Evolutionary conservation across 2,797 vertebrate species (phyloP), one percentile per base, ranked within the genome.

Genomic region (Acanthiza pusilla): DNA sequence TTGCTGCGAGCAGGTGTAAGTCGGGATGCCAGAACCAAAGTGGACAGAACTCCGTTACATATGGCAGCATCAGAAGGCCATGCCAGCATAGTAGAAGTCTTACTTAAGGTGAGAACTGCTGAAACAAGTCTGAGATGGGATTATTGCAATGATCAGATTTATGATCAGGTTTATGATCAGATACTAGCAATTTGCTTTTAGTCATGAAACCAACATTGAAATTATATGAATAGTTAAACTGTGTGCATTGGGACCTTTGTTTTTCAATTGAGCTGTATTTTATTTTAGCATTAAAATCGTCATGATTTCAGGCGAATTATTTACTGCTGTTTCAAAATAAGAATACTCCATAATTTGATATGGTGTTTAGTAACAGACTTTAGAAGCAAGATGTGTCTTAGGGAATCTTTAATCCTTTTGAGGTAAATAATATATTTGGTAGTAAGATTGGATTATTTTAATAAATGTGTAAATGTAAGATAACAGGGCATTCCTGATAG

Each of bases 21-120:
- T 91, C 98, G 98, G 62, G 98, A 98, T 96, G 98, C 98, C 88
- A 98, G 98, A 93, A 99, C 98, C 80, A 99, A 99, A 96, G 98
- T 99, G 96, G 98, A 99, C 97, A 97, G 98, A 54, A 99, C 98
- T 5, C 98, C 98, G 2, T 91, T 99, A 32, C 98, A 99, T 36
- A 99, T 99, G 98, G 98, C 98, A 50, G 98, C 98, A 20, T 98
- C 98, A 30, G 98, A 99, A 94, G 98, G 98, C 78, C 98, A 99
- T 91, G 98, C 98, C 85, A 98, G 97, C 91, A 99, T 99, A 81
- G 98, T 99, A 70, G 98, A 99, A 93, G 98, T 99, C 80, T 98
- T 99, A 87, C 97, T 99, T 75, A 98, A 99, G 98, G 98, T 98
- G 95, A 86, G 47, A 57, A 75, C 38, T 79, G 20, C 85, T 89